Evolutionary conservation across 2,113 vertebrate genomes (phyloP).

Genomic region (Hypocryptadius cinnamomeus): DNA sequence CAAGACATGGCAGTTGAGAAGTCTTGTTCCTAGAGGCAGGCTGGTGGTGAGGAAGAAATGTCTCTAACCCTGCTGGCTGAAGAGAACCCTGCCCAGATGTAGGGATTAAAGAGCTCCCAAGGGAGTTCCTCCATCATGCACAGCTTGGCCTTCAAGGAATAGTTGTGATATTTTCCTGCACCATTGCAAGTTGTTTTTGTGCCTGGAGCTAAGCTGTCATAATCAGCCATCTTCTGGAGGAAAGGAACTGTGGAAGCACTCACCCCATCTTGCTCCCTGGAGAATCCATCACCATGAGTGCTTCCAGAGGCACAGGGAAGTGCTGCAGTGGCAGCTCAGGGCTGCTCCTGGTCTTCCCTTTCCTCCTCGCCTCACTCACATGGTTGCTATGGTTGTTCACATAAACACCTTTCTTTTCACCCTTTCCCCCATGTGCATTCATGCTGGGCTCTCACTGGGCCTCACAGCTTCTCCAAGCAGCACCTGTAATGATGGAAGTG

Average conservation of each 20-base stretch:
- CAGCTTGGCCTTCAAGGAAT: neutral
- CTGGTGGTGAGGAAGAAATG: neutral
- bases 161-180: neutral
- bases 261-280: neutral
- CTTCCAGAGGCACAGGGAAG: neutral
- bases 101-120: neutral
- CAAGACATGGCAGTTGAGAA: neutral
- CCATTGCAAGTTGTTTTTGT: neutral
- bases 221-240: neutral
- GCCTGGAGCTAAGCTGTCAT: neutral
- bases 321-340: neutral
- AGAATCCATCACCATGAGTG: neutral
- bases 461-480: neutral
- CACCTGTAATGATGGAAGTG: neutral
- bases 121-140: neutral
- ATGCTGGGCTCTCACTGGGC: neutral
- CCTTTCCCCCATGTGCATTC: neutral
- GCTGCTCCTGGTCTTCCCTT: neutral
- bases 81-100: neutral
- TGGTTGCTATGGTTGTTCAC: fast-evolving
- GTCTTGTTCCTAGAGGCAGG: neutral
- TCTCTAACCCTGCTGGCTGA: neutral
- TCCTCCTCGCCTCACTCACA: neutral
- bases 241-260: neutral
- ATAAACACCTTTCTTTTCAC: neutral